A percentile compares a stretch with the other conserved stretches of the same genome.
phyloP scores from a whole-genome alignment of 2,113 vertebrate species.

The Hyperopisus bebe region DNA sequence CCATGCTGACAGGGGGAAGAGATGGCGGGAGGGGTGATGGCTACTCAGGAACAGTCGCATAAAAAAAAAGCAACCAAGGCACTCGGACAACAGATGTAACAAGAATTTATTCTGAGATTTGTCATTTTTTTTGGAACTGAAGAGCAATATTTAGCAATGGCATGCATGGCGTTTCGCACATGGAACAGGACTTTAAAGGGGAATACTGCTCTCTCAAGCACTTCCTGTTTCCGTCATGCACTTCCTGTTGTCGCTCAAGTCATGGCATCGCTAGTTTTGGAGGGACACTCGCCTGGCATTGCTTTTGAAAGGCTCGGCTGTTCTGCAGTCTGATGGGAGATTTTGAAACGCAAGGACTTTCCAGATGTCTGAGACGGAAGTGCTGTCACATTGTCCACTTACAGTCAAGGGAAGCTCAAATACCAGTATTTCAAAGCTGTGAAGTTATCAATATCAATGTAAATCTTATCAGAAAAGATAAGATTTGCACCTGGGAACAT shows the following conservation, averaged over 20 bases:
- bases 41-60: conserved; percentile 72
- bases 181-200: conserved; percentile 89
- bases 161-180: conserved; percentile 90
- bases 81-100: conserved; percentile 85
- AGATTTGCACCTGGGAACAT: background rate
- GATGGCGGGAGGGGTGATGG: conserved; percentile 70
- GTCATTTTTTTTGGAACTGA: conserved; percentile 54
- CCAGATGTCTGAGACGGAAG: background rate
- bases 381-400: background rate
- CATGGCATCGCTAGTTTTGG: conserved; percentile 30
- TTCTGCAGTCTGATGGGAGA: conserved; percentile 54
- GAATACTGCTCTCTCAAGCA: conserved; percentile 66
- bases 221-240: conserved; percentile 47
- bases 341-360: background rate
- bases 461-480: conserved; percentile 2
- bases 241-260: background rate
- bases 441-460: background rate
- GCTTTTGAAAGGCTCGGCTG: conserved; percentile 32
- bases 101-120: conserved; percentile 67
- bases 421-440: background rate
- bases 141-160: conserved; percentile 81
- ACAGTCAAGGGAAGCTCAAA: background rate
- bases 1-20: conserved; percentile 71
- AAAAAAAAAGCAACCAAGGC: conserved; percentile 64
- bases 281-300: conserved; percentile 42